A percentile compares a stretch with the other conserved stretches of the same genome.
phyloP scores from a whole-genome alignment of 2,113 vertebrate species.

The Pandion haliaetus region DNA sequence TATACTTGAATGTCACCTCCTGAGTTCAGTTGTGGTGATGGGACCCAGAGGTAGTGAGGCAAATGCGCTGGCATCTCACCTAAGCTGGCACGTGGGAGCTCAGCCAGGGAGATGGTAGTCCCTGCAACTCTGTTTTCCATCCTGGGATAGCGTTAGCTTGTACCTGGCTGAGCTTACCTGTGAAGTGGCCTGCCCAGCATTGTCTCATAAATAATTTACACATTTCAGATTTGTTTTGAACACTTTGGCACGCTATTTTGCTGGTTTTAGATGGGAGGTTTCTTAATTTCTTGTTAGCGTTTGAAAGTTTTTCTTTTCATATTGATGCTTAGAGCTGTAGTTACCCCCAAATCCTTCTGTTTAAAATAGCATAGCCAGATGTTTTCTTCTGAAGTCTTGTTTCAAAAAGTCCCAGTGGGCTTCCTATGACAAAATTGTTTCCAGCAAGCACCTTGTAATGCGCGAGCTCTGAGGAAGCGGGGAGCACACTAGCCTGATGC shows the following conservation, averaged over 20 bases:
- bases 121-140: not conserved
- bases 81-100: not conserved
- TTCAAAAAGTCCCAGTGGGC: not conserved
- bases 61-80: not conserved
- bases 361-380: not conserved
- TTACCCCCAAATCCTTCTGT: not conserved
- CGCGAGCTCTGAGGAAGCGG: rapidly evolving
- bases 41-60: rapidly evolving
- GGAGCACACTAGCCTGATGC: not conserved
- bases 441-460: not conserved
- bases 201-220: not conserved
- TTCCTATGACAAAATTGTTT: not conserved
- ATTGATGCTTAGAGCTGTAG: not conserved
- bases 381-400: not conserved
- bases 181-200: not conserved
- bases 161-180: not conserved
- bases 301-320: not conserved
- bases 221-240: not conserved
- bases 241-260: not conserved
- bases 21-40: not conserved
- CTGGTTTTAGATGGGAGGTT: not conserved
- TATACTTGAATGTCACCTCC: not conserved
- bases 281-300: not conserved
- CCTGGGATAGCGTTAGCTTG: not conserved
- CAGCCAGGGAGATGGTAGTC: not conserved